Evolutionary conservation across 1,140 invertebrate species (phyloP).

Genomic region (Musca domestica): DNA sequence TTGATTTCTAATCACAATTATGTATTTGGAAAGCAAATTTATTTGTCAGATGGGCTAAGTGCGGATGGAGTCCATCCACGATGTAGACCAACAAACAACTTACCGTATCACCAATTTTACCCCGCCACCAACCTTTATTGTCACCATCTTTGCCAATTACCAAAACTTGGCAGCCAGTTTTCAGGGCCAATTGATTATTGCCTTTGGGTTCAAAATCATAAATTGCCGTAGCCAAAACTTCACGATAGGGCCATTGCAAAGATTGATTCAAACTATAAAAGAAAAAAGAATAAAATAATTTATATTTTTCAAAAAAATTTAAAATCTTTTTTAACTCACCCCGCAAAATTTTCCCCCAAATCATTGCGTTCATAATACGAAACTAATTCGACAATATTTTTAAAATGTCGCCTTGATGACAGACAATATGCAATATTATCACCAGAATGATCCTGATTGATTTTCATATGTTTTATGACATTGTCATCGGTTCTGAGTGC

Average conservation of each 20-base stretch:
- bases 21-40: no score
- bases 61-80: no score
- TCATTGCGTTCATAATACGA: slow-evolving; percentile 86
- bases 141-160: slow-evolving; percentile 75
- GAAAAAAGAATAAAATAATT: slow-evolving; percentile 13
- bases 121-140: slow-evolving; percentile 81
- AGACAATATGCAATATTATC: slow-evolving; percentile 72
- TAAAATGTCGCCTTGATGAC: slow-evolving; percentile 87
- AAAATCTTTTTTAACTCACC: slow-evolving; percentile 55
- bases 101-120: slow-evolving; percentile 65
- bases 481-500: slow-evolving; percentile 46
- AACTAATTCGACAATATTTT: slow-evolving; percentile 83
- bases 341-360: slow-evolving; percentile 87
- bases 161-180: slow-evolving; percentile 74
- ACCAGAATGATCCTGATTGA: slow-evolving; percentile 65
- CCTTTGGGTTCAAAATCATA: slow-evolving; percentile 74
- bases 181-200: slow-evolving; percentile 72
- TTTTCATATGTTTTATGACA: slow-evolving; percentile 82
- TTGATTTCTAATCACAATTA: no score
- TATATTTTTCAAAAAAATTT: slow-evolving; percentile 6
- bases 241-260: slow-evolving; percentile 72
- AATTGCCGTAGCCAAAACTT: slow-evolving; percentile 71
- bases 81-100: neutral
- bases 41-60: no score
- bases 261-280: slow-evolving; percentile 66